Evolutionary conservation across 2,113 vertebrate genomes (phyloP).

Genomic region (Dasyornis broadbenti): DNA sequence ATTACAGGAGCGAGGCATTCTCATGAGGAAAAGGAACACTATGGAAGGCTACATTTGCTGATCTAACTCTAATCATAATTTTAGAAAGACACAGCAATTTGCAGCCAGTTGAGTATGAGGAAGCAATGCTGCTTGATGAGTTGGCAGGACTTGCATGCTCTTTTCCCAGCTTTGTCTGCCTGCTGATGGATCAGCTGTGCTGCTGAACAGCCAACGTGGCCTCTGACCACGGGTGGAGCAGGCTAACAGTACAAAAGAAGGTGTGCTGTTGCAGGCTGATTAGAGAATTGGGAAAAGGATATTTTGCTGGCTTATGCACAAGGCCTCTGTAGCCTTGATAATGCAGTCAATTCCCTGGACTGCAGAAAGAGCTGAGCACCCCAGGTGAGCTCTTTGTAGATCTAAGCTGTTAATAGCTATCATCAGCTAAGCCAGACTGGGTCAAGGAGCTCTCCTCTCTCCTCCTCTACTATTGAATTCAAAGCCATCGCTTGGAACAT

Average conservation of each 20-base stretch:
- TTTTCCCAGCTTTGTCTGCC: not conserved
- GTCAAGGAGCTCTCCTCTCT: not conserved
- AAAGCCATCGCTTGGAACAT: not conserved
- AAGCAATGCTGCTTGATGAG: not conserved
- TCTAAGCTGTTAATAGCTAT: not conserved
- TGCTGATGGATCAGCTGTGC: not conserved
- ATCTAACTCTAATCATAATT: not conserved
- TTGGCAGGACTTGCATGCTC: not conserved
- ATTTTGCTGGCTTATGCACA: not conserved
- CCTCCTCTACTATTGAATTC: not conserved
- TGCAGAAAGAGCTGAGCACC: not conserved
- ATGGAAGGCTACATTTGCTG: not conserved
- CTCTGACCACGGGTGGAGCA: not conserved
- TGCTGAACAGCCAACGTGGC: accelerated
- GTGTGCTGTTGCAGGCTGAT: not conserved
- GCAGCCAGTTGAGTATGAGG: not conserved
- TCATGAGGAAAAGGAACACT: not conserved
- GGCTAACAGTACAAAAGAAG: not conserved
- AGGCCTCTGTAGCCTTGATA: not conserved
- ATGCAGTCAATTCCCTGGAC: not conserved
- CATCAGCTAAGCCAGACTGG: not conserved
- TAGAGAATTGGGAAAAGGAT: not conserved
- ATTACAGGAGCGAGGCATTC: not conserved
- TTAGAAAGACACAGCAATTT: not conserved
- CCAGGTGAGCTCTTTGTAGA: not conserved